Evolutionary conservation across 2,888 invertebrate genomes (phyloP).

Genomic region (Pyrocoelia pectoralis): DNA sequence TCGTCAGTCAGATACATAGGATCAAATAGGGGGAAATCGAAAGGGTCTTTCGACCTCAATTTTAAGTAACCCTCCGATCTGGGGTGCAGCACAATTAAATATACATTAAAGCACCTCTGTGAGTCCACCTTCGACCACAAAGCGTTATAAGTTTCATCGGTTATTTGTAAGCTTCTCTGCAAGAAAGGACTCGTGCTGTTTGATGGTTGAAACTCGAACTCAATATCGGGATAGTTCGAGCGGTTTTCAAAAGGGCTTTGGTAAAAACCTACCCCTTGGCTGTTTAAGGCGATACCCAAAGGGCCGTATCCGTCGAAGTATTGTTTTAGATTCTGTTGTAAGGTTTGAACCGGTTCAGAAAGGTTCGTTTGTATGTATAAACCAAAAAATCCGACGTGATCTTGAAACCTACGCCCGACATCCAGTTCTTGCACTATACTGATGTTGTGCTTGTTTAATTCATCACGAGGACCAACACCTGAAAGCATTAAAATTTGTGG

Average conservation of each 20-base stretch:
- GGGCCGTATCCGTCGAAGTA: constrained; percentile 41
- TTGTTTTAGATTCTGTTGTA: constrained; percentile 32
- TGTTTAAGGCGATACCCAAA: constrained; percentile 40
- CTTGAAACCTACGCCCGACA: constrained; percentile 60
- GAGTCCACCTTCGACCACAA: constrained; percentile 40
- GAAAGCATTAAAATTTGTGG: constrained; percentile 49
- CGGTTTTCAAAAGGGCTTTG: constrained; percentile 38
- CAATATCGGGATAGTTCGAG: constrained; percentile 44
- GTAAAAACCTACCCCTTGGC: constrained; percentile 40
- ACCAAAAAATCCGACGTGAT: constrained; percentile 75
- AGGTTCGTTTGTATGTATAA: constrained; percentile 64
- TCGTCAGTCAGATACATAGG: constrained; percentile 43
- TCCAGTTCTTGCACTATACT: constrained; percentile 43
- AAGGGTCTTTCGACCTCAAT: constrained; percentile 44
- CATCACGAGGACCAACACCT: constrained; percentile 46
- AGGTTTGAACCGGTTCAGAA: constrained; percentile 18
- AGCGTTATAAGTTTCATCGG: constrained; percentile 44
- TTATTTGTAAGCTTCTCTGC: constrained; percentile 33
- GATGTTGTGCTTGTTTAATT: constrained; percentile 41
- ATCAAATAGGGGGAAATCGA: constrained; percentile 48
- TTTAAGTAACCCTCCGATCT: constrained; percentile 46
- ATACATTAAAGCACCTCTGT: constrained; percentile 34
- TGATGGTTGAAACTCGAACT: constrained; percentile 60
- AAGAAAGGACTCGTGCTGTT: constrained; percentile 48
- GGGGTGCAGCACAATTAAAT: constrained; percentile 43